Conservation (phyloP, 2,888 invertebrate species). For the Pyrgus malvae region DNA sequence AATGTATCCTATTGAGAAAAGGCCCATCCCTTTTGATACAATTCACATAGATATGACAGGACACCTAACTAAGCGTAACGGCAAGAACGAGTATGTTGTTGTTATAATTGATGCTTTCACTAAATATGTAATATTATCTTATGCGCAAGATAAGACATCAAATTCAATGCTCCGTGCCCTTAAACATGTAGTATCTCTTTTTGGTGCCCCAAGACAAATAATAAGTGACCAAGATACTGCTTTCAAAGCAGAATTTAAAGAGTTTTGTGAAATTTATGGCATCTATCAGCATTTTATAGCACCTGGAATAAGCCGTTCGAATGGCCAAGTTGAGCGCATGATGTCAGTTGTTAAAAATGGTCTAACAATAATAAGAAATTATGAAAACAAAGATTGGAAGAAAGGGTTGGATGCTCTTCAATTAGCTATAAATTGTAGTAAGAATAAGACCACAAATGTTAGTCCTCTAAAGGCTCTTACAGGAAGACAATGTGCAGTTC, state of each 20-base stretch:
- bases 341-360: conserved; percentile 15
- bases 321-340: background rate
- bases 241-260: background rate
- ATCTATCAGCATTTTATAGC: conserved; percentile 27
- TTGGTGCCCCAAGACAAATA: background rate
- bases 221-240: background rate
- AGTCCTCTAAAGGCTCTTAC: background rate
- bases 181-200: background rate
- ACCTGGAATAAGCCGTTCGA: background rate
- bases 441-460: background rate
- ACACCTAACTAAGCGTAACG: background rate
- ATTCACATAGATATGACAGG: conserved; percentile 38
- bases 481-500: background rate
- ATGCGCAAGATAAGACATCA: background rate
- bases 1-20: background rate
- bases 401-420: conserved; percentile 26
- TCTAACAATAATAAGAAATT: background rate
- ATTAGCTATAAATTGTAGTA: conserved; percentile 8
- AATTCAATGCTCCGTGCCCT: background rate
- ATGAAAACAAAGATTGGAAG: background rate
- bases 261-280: background rate
- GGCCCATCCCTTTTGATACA: background rate
- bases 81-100: background rate
- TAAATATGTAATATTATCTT: background rate
- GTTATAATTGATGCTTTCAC: background rate